phyloP scores from a whole-genome alignment of 2,888 invertebrate genomes.

The Drymonia ruficornis region DNA sequence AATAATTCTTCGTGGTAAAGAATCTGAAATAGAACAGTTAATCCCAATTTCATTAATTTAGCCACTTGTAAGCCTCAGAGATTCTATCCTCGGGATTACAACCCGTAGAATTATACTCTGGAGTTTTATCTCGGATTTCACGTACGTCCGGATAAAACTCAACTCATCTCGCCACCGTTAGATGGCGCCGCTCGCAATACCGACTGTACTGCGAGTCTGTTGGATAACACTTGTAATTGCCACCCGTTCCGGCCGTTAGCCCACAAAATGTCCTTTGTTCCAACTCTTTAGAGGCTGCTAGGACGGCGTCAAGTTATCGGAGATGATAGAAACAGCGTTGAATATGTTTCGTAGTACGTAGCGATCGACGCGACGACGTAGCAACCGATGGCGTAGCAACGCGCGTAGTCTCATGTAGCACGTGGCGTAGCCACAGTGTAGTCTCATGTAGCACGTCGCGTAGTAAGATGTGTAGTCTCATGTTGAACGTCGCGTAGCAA shows the following conservation, averaged over 20 bases:
- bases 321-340: not conserved
- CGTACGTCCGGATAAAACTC: not conserved
- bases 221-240: slow-evolving; percentile 41
- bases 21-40: no score
- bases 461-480: no score
- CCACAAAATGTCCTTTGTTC: slow-evolving; percentile 32
- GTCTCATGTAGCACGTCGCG: no score
- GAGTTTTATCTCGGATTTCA: not conserved
- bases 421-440: not conserved
- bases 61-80: not conserved
- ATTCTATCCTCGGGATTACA: not conserved
- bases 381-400: not conserved
- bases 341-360: not conserved
- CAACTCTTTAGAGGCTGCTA: slow-evolving; percentile 29
- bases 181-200: slow-evolving; percentile 15
- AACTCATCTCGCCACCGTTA: not conserved
- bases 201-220: slow-evolving; percentile 25
- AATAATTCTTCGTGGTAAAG: no score
- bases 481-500: no score
- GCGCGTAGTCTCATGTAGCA: not conserved
- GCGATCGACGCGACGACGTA: not conserved
- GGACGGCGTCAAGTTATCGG: slow-evolving; percentile 1
- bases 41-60: not conserved
- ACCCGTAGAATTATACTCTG: not conserved
- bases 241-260: slow-evolving; percentile 33